A percentile compares a stretch with the other conserved stretches of the same genome.
Evolutionary conservation across 2,888 invertebrate species (phyloP).

Genomic region (Eupithecia exiguata): DNA sequence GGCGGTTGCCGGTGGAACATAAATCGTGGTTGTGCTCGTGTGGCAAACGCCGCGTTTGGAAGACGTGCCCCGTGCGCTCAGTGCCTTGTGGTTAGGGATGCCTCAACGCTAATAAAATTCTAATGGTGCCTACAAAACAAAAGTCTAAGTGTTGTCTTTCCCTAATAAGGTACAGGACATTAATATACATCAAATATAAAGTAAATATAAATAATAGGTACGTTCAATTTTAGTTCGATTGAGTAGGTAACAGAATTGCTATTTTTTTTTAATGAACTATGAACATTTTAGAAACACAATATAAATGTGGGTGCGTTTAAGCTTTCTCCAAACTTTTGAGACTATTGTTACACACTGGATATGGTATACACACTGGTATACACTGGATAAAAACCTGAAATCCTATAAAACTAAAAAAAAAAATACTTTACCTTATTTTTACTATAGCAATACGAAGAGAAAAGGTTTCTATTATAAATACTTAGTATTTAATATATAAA

Average conservation of each 20-base stretch:
- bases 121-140: background rate
- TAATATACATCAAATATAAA: background rate
- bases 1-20: conserved; percentile 43
- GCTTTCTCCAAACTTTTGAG: background rate
- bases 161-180: background rate
- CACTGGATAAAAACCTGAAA: background rate
- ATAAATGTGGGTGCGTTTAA: background rate
- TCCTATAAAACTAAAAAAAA: no score
- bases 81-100: conserved; percentile 38
- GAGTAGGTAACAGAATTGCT: background rate
- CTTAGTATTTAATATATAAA: no score
- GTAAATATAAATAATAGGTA: background rate
- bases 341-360: no score
- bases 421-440: no score
- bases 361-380: no score
- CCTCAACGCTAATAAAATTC: background rate
- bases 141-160: background rate
- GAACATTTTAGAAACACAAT: background rate
- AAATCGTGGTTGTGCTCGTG: conserved; percentile 49
- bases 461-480: background rate
- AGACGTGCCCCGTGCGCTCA: conserved; percentile 43
- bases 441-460: background rate
- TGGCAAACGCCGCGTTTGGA: conserved; percentile 47
- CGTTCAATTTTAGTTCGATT: background rate
- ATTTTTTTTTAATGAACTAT: background rate